Conservation (phyloP, 2,113 vertebrate species). For the Rhea americana region DNA sequence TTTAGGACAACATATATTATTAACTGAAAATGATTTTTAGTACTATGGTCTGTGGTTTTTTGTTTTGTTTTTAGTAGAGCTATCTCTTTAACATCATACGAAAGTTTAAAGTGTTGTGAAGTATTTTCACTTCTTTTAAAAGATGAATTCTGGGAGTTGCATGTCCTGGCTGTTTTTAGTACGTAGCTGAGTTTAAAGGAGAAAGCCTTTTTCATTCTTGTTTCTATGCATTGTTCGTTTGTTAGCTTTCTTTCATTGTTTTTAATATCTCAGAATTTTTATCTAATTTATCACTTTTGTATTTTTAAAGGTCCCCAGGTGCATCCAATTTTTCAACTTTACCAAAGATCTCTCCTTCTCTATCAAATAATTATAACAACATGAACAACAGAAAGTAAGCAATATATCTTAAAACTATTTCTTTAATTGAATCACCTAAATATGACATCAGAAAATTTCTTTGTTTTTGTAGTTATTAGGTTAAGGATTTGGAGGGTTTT, state of each 20-base stretch:
- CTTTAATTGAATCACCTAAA: slow-evolving; percentile 64
- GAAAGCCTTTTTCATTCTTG: slow-evolving; percentile 56
- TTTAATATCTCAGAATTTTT: slow-evolving; percentile 75
- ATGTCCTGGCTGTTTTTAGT: slow-evolving; percentile 28
- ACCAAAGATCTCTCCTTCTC: slow-evolving; percentile 99
- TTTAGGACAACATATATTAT: not conserved
- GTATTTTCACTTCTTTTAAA: not conserved
- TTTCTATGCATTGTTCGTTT: slow-evolving; percentile 74
- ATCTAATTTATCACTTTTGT: slow-evolving; percentile 88
- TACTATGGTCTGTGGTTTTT: not conserved
- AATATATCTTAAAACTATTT: slow-evolving; percentile 76
- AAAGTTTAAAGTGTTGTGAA: not conserved
- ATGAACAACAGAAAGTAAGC: slow-evolving; percentile 99
- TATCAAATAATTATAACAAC: slow-evolving; percentile 99
- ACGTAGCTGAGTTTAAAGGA: slow-evolving; percentile 25
- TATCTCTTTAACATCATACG: not conserved
- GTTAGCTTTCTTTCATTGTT: slow-evolving; percentile 75
- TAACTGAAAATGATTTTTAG: not conserved
- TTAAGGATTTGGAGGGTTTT: slow-evolving; percentile 58
- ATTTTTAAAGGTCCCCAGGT: slow-evolving; percentile 98
- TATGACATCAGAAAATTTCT: slow-evolving; percentile 48
- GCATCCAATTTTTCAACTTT: slow-evolving; percentile 99
- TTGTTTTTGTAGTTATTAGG: slow-evolving; percentile 51
- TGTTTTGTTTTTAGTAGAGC: not conserved
- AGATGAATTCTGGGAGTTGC: slow-evolving; percentile 18